Evolutionary conservation across 2,113 vertebrate species (phyloP), one percentile per base, ranked within the genome.

Genomic region (Clupea harengus): DNA sequence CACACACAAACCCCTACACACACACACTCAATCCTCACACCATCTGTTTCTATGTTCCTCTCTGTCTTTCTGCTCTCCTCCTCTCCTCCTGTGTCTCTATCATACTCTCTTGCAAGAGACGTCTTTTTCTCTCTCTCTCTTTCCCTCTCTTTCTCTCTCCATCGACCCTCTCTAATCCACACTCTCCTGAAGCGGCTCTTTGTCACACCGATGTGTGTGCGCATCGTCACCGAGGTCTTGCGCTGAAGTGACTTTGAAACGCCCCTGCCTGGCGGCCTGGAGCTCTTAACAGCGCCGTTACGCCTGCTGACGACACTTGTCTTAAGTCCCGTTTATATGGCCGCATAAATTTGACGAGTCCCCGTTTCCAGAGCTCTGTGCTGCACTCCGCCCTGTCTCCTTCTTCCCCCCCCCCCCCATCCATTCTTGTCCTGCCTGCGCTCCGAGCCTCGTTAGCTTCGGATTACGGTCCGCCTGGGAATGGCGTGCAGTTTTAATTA

Each of bases 401-500:
- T 4, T 22, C 60, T 64, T 22, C n/a, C 22, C 22, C n/a, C 60
- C n/a, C 22, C 22, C n/a, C 22, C 60, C 28, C 72, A 78, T 93
- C 93, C 86, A 91, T 91, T 89, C 92, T 90, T 88, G 91, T 90
- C 87, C 89, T 85, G 84, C 81, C 81, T 75, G 78, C 85, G 80
- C 9, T 90, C 89, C 52, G 78, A 82, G 91, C 88, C 90, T 92
- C 81, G 85, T 92, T 93, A 92, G 84, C 87, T 90, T 64, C 83
- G 91, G 89, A 93, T 93, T 92, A 92, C 87, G 83, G 85, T 89
- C 87, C 89, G 60, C 88, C 82, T 88, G 90, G 89, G 91, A 94
- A 86, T 54, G 49, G 84, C 45, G 86, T 86, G 82, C 86, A 88
- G 84, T 92, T 93, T 93, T 94, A 94, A 94, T 94, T 93, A 93